phyloP scores from a whole-genome alignment of 2,797 vertebrate species.

The Mus spretus region DNA sequence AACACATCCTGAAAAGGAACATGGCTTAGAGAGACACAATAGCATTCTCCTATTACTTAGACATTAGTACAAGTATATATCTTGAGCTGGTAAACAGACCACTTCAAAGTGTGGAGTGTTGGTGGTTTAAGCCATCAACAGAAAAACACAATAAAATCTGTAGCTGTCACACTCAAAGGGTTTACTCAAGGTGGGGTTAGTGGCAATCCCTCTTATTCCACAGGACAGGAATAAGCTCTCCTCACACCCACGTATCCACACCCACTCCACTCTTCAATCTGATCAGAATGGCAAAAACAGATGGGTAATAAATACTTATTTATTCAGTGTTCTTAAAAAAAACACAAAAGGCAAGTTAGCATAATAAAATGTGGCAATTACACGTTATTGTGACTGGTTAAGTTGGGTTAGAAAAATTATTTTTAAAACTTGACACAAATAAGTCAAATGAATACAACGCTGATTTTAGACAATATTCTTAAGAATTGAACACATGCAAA shows the following conservation, averaged over 20 bases:
- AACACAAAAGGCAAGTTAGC: constrained; percentile 68
- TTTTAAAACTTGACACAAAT: constrained; percentile 73
- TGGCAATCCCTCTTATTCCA: neutral
- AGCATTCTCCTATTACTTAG: constrained; percentile 27
- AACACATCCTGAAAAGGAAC: constrained; percentile 53
- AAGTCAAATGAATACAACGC: constrained; percentile 67
- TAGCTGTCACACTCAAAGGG: constrained; percentile 2
- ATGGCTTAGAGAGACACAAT: constrained; percentile 34
- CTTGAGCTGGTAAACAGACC: constrained; percentile 5
- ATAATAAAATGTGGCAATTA: constrained; percentile 75
- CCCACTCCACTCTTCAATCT: constrained; percentile 60
- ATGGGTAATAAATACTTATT: constrained; percentile 76
- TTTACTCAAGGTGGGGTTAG: constrained; percentile 62
- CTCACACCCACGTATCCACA: constrained; percentile 44
- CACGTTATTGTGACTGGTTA: constrained; percentile 43
- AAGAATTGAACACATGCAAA: constrained; percentile 45
- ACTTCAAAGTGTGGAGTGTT: constrained; percentile 28
- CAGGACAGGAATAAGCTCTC: constrained; percentile 42
- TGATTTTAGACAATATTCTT: constrained; percentile 70
- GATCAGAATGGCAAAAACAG: constrained; percentile 61
- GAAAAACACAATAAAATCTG: constrained; percentile 1
- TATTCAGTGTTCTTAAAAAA: constrained; percentile 60
- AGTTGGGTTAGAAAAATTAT: constrained; percentile 67
- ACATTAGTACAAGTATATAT: constrained; percentile 9
- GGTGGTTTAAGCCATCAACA: constrained; percentile 55